Evolutionary conservation across 2,888 invertebrate species (phyloP), one percentile per base, ranked within the genome.

Genomic region (Spodoptera littoralis): DNA sequence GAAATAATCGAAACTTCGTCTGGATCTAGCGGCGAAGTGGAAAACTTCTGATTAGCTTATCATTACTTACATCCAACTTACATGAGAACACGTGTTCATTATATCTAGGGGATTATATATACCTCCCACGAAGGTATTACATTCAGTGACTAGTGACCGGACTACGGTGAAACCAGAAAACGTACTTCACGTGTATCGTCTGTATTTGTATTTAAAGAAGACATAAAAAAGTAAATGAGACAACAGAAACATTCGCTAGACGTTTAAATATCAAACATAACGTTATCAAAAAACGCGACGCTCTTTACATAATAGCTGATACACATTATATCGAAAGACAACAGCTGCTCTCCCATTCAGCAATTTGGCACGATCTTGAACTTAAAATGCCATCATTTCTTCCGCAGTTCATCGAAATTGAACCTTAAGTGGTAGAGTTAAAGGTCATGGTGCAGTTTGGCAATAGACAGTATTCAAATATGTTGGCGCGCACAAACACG

Each of bases 341-440:
- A 77, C 81, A 81, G 82, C 80, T 77, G 80, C 65, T 60, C 65
- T 64, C 55, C 73, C 75, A 77, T 84, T 78, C 77, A 74, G 66
- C 77, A 79, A 80, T 80, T 87, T 84, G 85, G 83, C 84, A 83
- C 74, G 71, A 66, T 77, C 71, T 80, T 75, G 63, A 70, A 66
- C 72, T 69, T 62, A 66, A 69, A 68, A 65, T 71, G 70, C 66
- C 65, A 69, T 55, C 42, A 22, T 47, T 22, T 62, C 56, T 62
- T 60, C 64, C 65, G 59, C 45, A 44, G 52, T 56, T 59, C 30
- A 46, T 24, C 65, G 47, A 84, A 70, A 70, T 66, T 73, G 59
- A 77, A 81, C 83, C 79, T 75, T 85, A 78, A 70, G 27, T 3
- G 41, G 56, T 59, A 5, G 41, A 5, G 49, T 64, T 84, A 84